Conservation (phyloP, 2,113 vertebrate species). For the Zeus faber region DNA sequence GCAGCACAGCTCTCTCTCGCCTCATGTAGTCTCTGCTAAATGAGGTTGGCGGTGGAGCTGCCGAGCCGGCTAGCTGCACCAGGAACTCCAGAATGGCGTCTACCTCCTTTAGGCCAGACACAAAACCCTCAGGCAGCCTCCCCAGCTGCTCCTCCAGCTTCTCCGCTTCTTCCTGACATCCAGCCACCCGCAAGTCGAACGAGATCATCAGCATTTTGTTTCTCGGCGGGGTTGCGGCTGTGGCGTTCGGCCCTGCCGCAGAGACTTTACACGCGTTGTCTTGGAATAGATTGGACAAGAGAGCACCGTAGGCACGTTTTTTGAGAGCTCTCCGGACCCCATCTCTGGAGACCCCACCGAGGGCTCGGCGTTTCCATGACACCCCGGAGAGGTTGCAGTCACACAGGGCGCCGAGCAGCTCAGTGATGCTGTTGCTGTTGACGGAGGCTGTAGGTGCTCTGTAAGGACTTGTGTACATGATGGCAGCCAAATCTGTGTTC, state of each 20-base stretch:
- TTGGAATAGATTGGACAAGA: slow-evolving; percentile 85
- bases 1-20: slow-evolving; percentile 77
- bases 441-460: slow-evolving; percentile 18
- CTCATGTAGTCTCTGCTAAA: slow-evolving; percentile 84
- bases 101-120: slow-evolving; percentile 71
- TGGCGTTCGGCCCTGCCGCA: slow-evolving; percentile 3
- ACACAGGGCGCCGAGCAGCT: slow-evolving; percentile 84
- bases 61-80: slow-evolving; percentile 85
- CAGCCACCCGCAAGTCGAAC: slow-evolving; percentile 87
- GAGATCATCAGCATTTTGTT: slow-evolving; percentile 93
- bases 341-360: slow-evolving; percentile 69
- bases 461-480: slow-evolving; percentile 30
- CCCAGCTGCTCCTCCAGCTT: slow-evolving; percentile 85
- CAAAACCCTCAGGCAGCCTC: slow-evolving; percentile 63
- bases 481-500: neutral
- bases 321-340: slow-evolving; percentile 76
- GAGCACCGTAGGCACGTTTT: slow-evolving; percentile 78
- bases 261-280: slow-evolving; percentile 61
- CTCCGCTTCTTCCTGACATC: slow-evolving; percentile 83
- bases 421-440: slow-evolving; percentile 79
- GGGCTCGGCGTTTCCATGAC: slow-evolving; percentile 76
- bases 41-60: slow-evolving; percentile 75
- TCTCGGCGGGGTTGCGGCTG: slow-evolving; percentile 75
- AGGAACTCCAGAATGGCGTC: slow-evolving; percentile 83
- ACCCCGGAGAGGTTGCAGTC: slow-evolving; percentile 80